Evolutionary conservation across 2,797 vertebrate species (phyloP).

Genomic region (Sebastes cheni): DNA sequence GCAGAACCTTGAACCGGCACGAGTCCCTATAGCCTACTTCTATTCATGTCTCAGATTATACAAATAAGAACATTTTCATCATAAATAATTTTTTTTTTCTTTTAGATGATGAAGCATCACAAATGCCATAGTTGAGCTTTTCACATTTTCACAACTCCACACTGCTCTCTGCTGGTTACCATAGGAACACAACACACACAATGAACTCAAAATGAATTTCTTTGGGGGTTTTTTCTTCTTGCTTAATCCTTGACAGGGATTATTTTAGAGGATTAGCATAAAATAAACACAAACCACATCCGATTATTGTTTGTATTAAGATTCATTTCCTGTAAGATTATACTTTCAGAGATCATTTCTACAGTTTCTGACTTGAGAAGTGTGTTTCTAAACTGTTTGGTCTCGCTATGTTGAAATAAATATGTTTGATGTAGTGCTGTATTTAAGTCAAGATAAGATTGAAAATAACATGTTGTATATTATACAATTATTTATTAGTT

Average conservation of each 20-base stretch:
- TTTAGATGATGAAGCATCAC: not conserved
- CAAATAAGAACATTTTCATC: not conserved
- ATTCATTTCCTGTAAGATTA: not conserved
- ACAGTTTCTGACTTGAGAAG: too few species aligned
- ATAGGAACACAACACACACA: not conserved
- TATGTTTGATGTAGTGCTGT: rapidly evolving
- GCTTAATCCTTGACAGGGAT: not conserved
- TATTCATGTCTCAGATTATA: not conserved
- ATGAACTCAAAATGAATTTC: not conserved
- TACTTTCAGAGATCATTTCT: too few species aligned
- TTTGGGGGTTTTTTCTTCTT: not conserved
- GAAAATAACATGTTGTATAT: too few species aligned
- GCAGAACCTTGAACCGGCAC: too few species aligned
- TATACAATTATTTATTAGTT: rapidly evolving
- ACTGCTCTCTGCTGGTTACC: slow-evolving; percentile 59
- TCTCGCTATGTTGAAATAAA: too few species aligned
- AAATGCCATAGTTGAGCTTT: not conserved
- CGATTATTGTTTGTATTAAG: not conserved
- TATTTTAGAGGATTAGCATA: not conserved
- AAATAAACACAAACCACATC: not conserved
- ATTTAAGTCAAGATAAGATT: rapidly evolving
- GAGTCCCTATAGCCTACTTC: too few species aligned
- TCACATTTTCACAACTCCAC: slow-evolving; percentile 10
- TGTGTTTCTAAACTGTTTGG: too few species aligned
- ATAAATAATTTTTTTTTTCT: not conserved